A percentile compares a stretch with the other conserved stretches of the same genome.
phyloP scores from a whole-genome alignment of 2,113 vertebrate species.

The Agelaius phoeniceus region DNA sequence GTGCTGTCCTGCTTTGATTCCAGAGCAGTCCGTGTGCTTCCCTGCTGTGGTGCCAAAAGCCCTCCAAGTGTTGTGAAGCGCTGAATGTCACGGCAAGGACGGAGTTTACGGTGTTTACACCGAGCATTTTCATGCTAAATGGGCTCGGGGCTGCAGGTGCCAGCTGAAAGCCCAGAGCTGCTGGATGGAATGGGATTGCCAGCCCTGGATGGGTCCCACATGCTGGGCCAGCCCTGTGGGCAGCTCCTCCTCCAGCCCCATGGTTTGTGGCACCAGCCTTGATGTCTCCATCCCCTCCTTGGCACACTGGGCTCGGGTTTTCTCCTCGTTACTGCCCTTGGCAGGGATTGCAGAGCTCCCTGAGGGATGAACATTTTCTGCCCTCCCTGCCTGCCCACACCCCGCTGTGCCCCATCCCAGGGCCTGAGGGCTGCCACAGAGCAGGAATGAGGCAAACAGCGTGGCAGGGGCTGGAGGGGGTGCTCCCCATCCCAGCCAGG shows the following conservation, averaged over 20 bases:
- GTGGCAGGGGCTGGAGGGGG: neutral
- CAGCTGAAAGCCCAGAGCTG: neutral
- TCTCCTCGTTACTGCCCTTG: fast-evolving
- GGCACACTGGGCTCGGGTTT: neutral
- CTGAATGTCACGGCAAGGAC: slow-evolving; percentile 12
- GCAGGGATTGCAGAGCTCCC: neutral
- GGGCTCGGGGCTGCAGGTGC: slow-evolving; percentile 32
- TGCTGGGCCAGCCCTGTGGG: neutral
- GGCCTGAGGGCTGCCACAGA: neutral
- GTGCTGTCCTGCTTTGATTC: neutral
- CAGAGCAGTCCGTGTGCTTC: neutral
- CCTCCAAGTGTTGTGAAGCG: neutral
- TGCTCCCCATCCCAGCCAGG: neutral
- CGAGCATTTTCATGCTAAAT: neutral
- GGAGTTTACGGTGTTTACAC: neutral
- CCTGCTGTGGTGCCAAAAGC: neutral
- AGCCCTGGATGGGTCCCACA: neutral
- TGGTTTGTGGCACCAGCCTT: neutral
- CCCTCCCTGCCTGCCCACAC: neutral
- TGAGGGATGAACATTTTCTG: neutral
- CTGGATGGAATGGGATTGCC: neutral
- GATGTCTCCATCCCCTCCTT: neutral
- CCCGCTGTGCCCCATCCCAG: neutral
- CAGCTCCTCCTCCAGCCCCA: neutral
- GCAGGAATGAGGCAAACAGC: neutral